Evolutionary conservation across 2,888 invertebrate species (phyloP).

Genomic region (Prionchulus punctatus): DNA sequence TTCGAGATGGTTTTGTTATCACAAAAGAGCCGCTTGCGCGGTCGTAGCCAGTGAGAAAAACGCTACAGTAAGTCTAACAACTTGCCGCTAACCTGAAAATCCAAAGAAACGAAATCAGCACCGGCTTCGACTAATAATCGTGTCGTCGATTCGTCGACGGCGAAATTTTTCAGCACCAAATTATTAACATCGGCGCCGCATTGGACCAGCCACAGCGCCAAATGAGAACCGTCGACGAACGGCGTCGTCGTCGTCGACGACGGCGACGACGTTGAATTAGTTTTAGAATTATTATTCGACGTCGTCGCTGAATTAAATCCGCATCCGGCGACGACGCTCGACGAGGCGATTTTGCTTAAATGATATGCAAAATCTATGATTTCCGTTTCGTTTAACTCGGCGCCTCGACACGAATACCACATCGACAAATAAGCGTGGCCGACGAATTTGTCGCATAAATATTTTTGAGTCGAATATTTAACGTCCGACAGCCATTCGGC

Average conservation of each 20-base stretch:
- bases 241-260: neutral
- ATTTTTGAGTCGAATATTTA: slow-evolving; percentile 90
- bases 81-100: neutral
- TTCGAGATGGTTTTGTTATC: too few species aligned
- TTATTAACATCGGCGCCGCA: slow-evolving; percentile 43
- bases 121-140: slow-evolving; percentile 57
- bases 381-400: slow-evolving; percentile 33
- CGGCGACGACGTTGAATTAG: neutral
- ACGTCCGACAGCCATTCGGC: slow-evolving; percentile 87
- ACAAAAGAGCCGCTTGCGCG: neutral
- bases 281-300: neutral
- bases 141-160: slow-evolving; percentile 12
- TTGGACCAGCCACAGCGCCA: slow-evolving; percentile 49
- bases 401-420: neutral
- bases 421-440: slow-evolving; percentile 67
- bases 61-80: neutral
- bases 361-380: slow-evolving; percentile 42
- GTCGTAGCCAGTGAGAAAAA: neutral
- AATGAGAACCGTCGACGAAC: neutral
- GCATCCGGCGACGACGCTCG: neutral
- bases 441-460: slow-evolving; percentile 65
- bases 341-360: slow-evolving; percentile 18
- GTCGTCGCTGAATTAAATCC: neutral
- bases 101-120: slow-evolving; percentile 35
- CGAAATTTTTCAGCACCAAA: slow-evolving; percentile 13